Conservation (phyloP, 1,140 invertebrate genomes). For the Brachionus rubens region DNA sequence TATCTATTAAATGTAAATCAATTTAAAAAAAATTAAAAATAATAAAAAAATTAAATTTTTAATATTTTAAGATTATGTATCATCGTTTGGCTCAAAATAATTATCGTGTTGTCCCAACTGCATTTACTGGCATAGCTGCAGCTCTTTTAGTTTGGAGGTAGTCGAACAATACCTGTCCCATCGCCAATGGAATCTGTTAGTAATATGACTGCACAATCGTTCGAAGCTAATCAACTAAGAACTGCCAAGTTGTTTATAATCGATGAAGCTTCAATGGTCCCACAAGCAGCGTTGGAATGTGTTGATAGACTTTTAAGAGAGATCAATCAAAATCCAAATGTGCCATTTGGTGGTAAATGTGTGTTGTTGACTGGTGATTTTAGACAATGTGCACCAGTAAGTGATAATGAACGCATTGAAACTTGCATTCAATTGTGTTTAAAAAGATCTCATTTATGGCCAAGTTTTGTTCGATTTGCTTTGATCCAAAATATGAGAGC, state of each 20-base stretch:
- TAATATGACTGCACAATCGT: not conserved
- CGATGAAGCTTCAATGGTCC: constrained; percentile 49
- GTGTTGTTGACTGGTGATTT: constrained; percentile 48
- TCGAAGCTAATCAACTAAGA: not conserved
- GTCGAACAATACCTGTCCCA: not conserved
- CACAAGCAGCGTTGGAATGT: constrained; percentile 30
- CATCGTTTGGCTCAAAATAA: too few relatives aligned
- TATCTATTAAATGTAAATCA: too few relatives aligned
- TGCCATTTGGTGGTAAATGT: constrained; percentile 48
- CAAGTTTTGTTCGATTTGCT: not conserved
- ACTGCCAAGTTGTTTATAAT: constrained; percentile 47
- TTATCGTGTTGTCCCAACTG: too few relatives aligned
- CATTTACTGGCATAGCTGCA: too few relatives aligned
- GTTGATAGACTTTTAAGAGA: constrained; percentile 36
- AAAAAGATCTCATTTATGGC: not conserved
- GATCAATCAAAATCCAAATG: not conserved
- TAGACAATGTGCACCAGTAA: constrained; percentile 46
- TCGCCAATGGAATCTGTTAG: too few relatives aligned
- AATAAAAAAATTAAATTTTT: too few relatives aligned
- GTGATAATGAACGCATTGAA: not conserved
- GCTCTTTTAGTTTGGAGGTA: too few relatives aligned
- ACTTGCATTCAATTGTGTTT: constrained; percentile 6
- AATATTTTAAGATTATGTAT: too few relatives aligned
- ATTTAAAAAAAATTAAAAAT: too few relatives aligned
- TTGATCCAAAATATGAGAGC: constrained; percentile 43